A percentile compares a stretch with the other conserved stretches of the same genome.
Conservation (phyloP, 2,113 vertebrate genomes). For the Coryphaenoides rupestris region DNA sequence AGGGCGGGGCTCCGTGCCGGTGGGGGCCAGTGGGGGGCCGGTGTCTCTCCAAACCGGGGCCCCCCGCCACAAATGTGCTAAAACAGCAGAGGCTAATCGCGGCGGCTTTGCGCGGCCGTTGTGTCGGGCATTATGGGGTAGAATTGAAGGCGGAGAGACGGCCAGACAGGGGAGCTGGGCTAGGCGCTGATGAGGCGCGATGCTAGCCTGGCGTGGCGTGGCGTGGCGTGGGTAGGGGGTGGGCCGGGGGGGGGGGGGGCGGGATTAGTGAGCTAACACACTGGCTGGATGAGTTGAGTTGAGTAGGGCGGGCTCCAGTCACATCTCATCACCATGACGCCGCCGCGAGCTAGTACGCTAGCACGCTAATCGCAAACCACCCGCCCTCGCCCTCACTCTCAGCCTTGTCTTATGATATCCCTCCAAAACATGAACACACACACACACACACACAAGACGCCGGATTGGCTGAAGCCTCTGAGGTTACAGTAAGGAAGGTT, state of each 20-base stretch:
- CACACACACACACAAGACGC: conserved; percentile 8
- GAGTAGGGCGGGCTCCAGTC: conserved; percentile 60
- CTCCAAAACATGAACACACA: conserved; percentile 21
- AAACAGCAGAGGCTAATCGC: conserved; percentile 79
- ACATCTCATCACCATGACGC: conserved; percentile 59
- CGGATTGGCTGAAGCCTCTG: too few relatives aligned
- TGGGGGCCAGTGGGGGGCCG: conserved; percentile 40
- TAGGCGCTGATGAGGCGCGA: conserved; percentile 76
- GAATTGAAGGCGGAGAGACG: conserved; percentile 66
- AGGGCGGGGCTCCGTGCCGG: conserved; percentile 53
- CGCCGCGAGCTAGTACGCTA: conserved; percentile 47
- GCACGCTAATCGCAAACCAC: conserved; percentile 31
- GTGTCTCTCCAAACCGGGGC: conserved; percentile 46
- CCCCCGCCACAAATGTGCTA: conserved; percentile 73
- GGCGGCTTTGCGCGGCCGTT: conserved; percentile 76
- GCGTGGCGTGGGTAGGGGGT: too few relatives aligned
- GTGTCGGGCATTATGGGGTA: conserved; percentile 77
- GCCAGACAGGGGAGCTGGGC: conserved; percentile 71
- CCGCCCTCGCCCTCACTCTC: conserved; percentile 8
- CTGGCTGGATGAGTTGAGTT: conserved; percentile 56
- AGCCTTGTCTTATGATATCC: background rate
- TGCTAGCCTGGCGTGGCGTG: conserved; percentile 65
- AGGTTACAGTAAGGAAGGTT: conserved; percentile 10
- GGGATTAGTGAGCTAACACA: conserved; percentile 72
- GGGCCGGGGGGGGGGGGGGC: conserved; percentile 2